Base-by-base conservation (phyloP, 2,797 vertebrate genomes). In the Zenarchopterus dispar region DNA sequence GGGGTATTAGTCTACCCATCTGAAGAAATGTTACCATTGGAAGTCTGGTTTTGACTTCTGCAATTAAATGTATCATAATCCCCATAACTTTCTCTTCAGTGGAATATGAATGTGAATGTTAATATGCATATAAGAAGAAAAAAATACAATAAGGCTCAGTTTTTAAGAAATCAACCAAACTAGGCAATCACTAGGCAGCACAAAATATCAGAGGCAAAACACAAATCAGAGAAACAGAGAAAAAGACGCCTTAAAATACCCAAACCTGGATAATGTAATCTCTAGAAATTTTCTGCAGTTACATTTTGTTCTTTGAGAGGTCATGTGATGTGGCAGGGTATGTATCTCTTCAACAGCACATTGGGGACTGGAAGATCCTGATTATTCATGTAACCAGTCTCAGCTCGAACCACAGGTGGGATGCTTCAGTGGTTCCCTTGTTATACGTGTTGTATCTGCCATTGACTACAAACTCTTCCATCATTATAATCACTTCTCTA, bases 401-500 rank as follows among this genome's bases (percentile, higher is more conserved):
- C 17, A 26, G 24, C 33, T 31, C n/a, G 22, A 47, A 19, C 62
- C 57, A 18, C 28, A 31, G 17, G 36, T 43, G 49, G 45, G n/a
- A 57, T 49, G 46, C 62, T 49, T 33, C 28, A 42, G 31, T 2
- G 4, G 47, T 23, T 18, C 2, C 21, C 42, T 69, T 54, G 52
- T 70, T 59, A 60, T 61, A 62, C 28, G 19, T 57, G 56, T 69
- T 52, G 3, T 26, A 26, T 26, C 24, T 26, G 24, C 24, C 24
- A 26, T 26, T 26, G 48, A 62, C 59, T 59, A 42, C 54, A 19
- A 52, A 57, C 71, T 58, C 57, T 46, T 73, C 52, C 46, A n/a
- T 39, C 61, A 46, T 56, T 56, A 9, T 56, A 78, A 77, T 72
- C 67, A 49, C 64, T 84, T 76, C 78, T 70, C 67, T 68, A 70